Base-by-base conservation (phyloP, 2,888 invertebrate genomes). In the Hanleya hanleyi region DNA sequence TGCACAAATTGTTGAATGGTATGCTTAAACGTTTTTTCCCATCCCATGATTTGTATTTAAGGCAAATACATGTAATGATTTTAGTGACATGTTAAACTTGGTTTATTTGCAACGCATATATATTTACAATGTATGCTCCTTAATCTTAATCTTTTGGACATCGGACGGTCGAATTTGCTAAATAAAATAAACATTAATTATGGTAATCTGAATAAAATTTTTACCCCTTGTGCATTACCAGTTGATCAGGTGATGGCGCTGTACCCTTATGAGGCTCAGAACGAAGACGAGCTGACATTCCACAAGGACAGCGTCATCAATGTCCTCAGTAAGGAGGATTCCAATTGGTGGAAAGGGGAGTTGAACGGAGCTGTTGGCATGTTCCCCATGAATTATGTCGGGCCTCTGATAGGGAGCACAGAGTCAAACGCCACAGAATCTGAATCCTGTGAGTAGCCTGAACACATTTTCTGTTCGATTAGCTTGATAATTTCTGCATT, bases 271-370 rank as follows among this genome's bases (percentile, higher is more conserved):
- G 69, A 78, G 51, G 87, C 89, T 18, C 88, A 87, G 79, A 84
- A 90, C 70, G 84, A 80, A 5, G 90, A 90, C 73, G 90, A 91
- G 80, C 83, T 90, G 78, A 85, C 87, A 80, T 90, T 90, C 85
- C 85, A 83, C 68, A 88, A 89, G 71, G 88, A 87, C 68, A 80
- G 86, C 73, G 83, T 89, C 76, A 90, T 90, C 75, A 87, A 84
- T 38, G 87, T 90, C 61, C 93, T 97, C 2, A 95, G 96, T 67
- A 94, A 97, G 71, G 97, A 97, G 84, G 98, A 98, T 87, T 95
- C 96, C n/a, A 95, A 97, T 68, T 98, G 98, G 98, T 98, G 98
- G 98, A 95, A 95, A 90, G 98, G 98, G 69, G 97, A 97, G 92
- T 92, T 87, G n/a, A 95, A 96, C 81, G 97, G 97, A 1, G 93